phyloP scores from a whole-genome alignment of 2,888 invertebrate genomes.

The Ochropleura plecta region DNA sequence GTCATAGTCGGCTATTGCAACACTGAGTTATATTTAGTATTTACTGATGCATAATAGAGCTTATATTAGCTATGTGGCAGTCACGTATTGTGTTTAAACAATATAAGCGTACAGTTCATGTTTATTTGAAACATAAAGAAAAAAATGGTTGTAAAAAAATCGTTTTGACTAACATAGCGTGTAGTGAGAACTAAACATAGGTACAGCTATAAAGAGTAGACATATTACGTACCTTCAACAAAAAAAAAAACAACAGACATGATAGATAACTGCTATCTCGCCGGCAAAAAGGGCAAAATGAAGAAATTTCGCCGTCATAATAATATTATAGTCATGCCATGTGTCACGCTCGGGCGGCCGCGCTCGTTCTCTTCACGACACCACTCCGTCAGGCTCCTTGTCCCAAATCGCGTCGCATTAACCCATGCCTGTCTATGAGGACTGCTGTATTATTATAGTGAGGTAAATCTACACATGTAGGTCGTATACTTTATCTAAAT shows the following conservation, averaged over 20 bases:
- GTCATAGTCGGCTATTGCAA: too few relatives aligned
- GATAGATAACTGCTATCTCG: constrained; percentile 79
- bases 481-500: neutral
- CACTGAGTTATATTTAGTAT: too few relatives aligned
- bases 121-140: too few relatives aligned
- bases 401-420: constrained; percentile 79
- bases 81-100: too few relatives aligned
- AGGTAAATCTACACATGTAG: constrained; percentile 22
- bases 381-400: constrained; percentile 78
- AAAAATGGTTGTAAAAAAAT: too few relatives aligned
- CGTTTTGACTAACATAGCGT: too few relatives aligned
- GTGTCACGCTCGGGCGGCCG: constrained; percentile 76
- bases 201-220: neutral
- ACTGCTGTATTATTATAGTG: constrained; percentile 38
- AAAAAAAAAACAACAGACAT: constrained; percentile 67
- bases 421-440: constrained; percentile 71
- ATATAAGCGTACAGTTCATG: too few relatives aligned
- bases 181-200: too few relatives aligned
- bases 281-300: constrained; percentile 79
- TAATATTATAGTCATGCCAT: constrained; percentile 80
- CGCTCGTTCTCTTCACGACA: constrained; percentile 70
- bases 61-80: too few relatives aligned
- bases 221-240: neutral
- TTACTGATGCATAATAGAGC: too few relatives aligned
- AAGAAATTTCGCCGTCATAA: constrained; percentile 81